Evolutionary conservation across 2,888 invertebrate genomes (phyloP), one percentile per base, ranked within the genome.

Genomic region (Drosophila bunnanda): DNA sequence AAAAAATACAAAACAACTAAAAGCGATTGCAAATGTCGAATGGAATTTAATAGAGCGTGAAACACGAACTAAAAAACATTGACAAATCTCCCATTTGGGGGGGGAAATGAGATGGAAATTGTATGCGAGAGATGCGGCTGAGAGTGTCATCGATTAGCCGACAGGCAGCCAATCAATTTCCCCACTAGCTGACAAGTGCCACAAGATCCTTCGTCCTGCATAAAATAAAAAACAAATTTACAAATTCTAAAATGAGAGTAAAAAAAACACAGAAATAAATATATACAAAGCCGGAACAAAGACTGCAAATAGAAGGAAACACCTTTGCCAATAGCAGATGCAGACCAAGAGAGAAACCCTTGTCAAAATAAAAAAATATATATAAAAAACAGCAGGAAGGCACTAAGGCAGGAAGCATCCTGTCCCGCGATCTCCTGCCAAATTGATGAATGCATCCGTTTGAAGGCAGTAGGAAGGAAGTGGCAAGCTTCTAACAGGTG

Each of bases 371-470:
- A n/a, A n/a, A n/a, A n/a, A n/a, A n/a, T n/a, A n/a, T n/a, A n/a
- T n/a, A n/a, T n/a, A n/a, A n/a, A 25, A 30, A 55, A 43, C 41
- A 28, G 52, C 38, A 58, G 39, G 44, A 57, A 65, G 50, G 70
- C 57, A 36, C 70, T 61, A 65, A 78, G 79, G 76, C 50, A 44
- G 61, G 50, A 50, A 57, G 75, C 75, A 66, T 66, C 72, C 53
- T 71, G 65, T 68, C 32, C 57, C 50, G 53, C 28, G 52, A 53
- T 55, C 53, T 52, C 53, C 54, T 62, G 80, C 82, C 88, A 90
- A 89, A 87, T 89, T 89, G 89, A 90, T 89, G 89, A 79, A 90
- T 89, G 89, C 90, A 89, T 89, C 88, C 88, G 89, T 85, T 85
- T 89, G 89, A 88, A 62, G 66, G 32, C 50, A 50, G 61, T 69